Evolutionary conservation across 1,140 invertebrate genomes (phyloP).

Genomic region (Aporrectodea caliginosa): DNA sequence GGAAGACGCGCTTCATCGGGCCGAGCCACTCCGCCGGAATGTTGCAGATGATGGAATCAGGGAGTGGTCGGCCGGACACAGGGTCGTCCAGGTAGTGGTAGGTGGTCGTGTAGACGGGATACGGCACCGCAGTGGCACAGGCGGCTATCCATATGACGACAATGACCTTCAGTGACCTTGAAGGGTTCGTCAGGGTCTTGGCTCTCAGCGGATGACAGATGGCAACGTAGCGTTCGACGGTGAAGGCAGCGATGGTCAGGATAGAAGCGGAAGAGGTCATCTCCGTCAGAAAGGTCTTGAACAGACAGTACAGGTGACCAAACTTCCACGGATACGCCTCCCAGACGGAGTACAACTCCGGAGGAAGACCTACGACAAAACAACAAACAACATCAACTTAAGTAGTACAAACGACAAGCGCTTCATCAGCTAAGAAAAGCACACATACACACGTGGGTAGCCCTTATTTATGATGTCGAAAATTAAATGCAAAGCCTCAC

Average conservation of each 20-base stretch:
- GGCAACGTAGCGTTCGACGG: conserved; percentile 89
- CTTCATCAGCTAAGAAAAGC: too few species aligned
- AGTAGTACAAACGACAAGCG: too few species aligned
- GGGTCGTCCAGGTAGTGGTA: conserved; percentile 39
- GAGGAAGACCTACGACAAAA: conserved; percentile 64
- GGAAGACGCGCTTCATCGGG: conserved; percentile 46
- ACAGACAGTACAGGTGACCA: conserved; percentile 76
- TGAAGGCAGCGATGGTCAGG: conserved; percentile 87
- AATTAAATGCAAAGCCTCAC: too few species aligned
- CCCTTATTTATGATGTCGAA: too few species aligned
- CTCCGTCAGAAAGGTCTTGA: conserved; percentile 78
- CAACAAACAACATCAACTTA: too few species aligned
- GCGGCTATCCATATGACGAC: conserved; percentile 72
- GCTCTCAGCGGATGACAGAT: conserved; percentile 71
- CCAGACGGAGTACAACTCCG: conserved; percentile 84
- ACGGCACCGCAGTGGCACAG: conserved; percentile 72
- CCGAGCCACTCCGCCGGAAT: conserved; percentile 44
- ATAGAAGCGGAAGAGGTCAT: conserved; percentile 90
- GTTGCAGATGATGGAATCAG: conserved; percentile 48
- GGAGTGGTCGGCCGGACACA: conserved; percentile 34
- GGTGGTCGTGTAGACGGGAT: conserved; percentile 46
- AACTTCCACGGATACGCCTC: conserved; percentile 82
- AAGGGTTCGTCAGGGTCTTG: background rate
- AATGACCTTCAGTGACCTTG: conserved; percentile 56
- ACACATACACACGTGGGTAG: too few species aligned